Evolutionary conservation across 2,113 vertebrate genomes (phyloP), one percentile per base, ranked within the genome.

Genomic region (Syngnathus floridae): DNA sequence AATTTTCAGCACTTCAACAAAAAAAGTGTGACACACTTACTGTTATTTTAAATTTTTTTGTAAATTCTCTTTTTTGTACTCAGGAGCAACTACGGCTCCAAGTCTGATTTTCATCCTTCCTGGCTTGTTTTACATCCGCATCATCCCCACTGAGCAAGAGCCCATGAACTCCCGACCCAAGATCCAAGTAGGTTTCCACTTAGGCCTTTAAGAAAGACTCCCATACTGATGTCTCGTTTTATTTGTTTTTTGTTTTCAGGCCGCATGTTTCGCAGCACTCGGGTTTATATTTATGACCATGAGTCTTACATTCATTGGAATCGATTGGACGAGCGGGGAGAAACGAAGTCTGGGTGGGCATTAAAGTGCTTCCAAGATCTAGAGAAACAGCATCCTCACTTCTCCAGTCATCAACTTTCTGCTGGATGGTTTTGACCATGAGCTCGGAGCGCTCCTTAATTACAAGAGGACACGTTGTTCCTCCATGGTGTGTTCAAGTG

Each of bases 21-120:
- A 49, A 9, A 7, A n/a, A 19, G 16, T 17, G 7, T 2, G 17
- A n/a, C 17, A 48, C 46, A 48, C 7, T 48, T 48, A 7, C 2
- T 31, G 26, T 31, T 31, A 31, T 31, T 31, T 31, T 31, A 3
- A n/a, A 3, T 31, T 31, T 31, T 31, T 31, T 31, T 0, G 26
- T 31, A 31, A 31, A 31, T 4, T 51, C 26, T 78, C 4, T 40
- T 66, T 51, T 76, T 0, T 73, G 40, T 70, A 9, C 67, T 13
- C 72, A 95, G 93, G 93, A 26, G 93, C 92, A 49, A 95, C 93
- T 11, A 93, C 93, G 7, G 93, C 93, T 51, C 93, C 94, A 35
- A 91, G 90, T 66, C 85, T 95, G 77, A 94, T 94, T 84, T 95
- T 95, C 83, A 95, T 95, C 77, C 92, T 95, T 1, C 93, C 93